Conservation (phyloP, 2,797 vertebrate species). For the Propithecus deckenii region DNA sequence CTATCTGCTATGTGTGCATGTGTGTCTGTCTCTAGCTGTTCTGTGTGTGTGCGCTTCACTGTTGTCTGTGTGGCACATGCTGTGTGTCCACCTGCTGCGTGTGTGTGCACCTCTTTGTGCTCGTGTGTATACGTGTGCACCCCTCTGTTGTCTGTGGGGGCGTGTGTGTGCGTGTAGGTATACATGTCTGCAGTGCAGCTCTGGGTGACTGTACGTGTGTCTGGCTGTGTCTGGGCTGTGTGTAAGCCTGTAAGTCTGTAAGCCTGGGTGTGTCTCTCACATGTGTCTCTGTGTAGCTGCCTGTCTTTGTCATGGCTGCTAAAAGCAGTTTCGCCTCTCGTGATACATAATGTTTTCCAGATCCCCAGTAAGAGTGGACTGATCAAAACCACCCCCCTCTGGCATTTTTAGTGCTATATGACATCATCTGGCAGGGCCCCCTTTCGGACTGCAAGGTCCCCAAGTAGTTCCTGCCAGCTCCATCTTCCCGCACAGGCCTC, state of each 20-base stretch:
- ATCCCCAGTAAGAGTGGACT: too few relatives aligned
- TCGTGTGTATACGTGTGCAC: too few relatives aligned
- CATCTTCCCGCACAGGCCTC: neutral
- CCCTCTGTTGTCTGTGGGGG: neutral
- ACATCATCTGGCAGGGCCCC: neutral
- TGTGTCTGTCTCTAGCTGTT: neutral
- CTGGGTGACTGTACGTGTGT: too few relatives aligned
- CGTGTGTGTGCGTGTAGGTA: neutral
- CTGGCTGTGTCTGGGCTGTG: neutral
- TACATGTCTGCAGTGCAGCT: neutral
- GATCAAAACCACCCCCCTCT: neutral
- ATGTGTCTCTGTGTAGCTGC: neutral
- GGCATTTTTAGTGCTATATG: accelerated
- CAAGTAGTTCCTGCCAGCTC: accelerated
- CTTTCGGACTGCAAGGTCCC: neutral
- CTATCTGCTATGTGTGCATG: neutral
- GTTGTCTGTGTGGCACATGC: neutral
- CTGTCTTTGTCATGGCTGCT: neutral
- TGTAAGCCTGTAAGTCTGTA: too few relatives aligned
- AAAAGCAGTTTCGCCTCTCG: neutral
- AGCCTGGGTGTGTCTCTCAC: neutral
- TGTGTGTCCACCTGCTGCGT: too few relatives aligned
- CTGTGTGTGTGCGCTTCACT: neutral
- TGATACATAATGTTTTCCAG: neutral
- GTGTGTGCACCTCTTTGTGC: too few relatives aligned